A percentile compares a stretch with the other conserved stretches of the same genome.
Conservation (phyloP, 2,797 vertebrate species). For the Vireo griseus region DNA sequence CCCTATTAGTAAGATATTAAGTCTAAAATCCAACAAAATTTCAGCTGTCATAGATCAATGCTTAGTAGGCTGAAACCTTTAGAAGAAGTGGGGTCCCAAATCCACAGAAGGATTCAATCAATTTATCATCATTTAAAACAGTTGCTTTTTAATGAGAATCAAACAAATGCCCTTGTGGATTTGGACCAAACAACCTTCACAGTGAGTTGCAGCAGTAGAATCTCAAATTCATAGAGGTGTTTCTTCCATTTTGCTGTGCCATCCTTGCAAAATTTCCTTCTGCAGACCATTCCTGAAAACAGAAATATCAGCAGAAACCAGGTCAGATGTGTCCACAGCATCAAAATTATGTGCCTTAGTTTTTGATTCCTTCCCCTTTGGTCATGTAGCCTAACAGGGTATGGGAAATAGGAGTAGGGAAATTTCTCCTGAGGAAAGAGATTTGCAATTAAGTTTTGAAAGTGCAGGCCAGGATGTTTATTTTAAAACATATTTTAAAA, state of each 20-base stretch:
- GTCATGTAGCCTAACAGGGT: not conserved
- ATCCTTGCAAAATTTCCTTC: not conserved
- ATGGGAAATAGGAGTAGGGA: not conserved
- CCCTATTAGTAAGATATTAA: not conserved
- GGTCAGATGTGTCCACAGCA: not conserved
- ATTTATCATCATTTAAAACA: not conserved
- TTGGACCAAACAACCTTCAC: not conserved
- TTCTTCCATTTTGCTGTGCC: not conserved
- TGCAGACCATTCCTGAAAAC: not conserved
- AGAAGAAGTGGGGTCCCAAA: not conserved
- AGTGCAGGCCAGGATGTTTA: not conserved
- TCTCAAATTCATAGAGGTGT: not conserved
- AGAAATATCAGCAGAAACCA: not conserved
- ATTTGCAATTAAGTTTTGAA: not conserved
- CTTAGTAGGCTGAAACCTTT: not conserved
- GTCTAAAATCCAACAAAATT: not conserved
- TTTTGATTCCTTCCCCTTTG: not conserved
- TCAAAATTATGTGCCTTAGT: not conserved
- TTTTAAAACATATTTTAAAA: not conserved
- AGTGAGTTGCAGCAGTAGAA: not conserved
- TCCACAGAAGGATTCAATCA: not conserved
- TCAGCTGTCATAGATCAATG: not conserved
- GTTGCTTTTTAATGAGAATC: not conserved
- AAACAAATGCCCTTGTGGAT: not conserved
- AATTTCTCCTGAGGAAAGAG: not conserved